phyloP scores from a whole-genome alignment of 30 jellyfish, hydroid and myxozoan species.

The Aurelia coerulea region DNA sequence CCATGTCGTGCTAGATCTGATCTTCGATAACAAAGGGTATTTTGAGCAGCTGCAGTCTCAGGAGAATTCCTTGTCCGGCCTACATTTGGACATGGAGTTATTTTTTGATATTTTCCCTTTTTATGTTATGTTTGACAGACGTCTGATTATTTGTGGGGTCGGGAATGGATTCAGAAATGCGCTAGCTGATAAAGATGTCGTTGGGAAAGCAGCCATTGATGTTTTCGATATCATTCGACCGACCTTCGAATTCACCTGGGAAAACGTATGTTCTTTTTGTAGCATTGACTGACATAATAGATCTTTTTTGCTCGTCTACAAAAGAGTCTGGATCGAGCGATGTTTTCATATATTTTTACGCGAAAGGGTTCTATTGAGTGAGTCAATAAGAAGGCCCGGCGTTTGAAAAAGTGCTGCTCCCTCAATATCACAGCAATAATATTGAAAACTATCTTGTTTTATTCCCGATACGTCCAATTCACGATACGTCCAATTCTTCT shows the following conservation, averaged over 20 bases:
- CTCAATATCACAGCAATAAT: no score
- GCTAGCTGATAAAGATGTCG: slow-evolving; percentile 11
- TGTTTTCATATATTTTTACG: no score
- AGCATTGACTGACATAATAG: no score
- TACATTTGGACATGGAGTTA: slow-evolving; percentile 28
- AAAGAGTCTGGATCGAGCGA: no score
- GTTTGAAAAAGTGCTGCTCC: no score
- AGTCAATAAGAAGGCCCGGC: no score
- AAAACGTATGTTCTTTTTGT: slow-evolving; percentile 30
- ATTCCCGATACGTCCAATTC: no score
- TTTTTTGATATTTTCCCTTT: slow-evolving; percentile 74
- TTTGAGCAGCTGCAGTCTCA: slow-evolving; percentile 36
- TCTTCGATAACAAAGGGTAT: slow-evolving; percentile 61
- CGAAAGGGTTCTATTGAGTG: no score
- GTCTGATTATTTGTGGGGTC: slow-evolving; percentile 22
- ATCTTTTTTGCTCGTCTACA: no score
- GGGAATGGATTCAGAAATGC: slow-evolving; percentile 60
- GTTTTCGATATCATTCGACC: slow-evolving; percentile 72
- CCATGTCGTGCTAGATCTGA: slow-evolving; percentile 43
- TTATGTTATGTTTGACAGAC: slow-evolving; percentile 38
- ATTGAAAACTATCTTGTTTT: no score
- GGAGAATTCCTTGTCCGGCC: slow-evolving; percentile 44
- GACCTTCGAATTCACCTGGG: slow-evolving; percentile 63
- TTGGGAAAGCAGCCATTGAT: slow-evolving; percentile 37
- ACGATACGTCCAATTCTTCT: no score